A percentile compares a stretch with the other conserved stretches of the same genome.
phyloP scores from a whole-genome alignment of 2,888 invertebrate genomes.

The Ophioninae sp. region DNA sequence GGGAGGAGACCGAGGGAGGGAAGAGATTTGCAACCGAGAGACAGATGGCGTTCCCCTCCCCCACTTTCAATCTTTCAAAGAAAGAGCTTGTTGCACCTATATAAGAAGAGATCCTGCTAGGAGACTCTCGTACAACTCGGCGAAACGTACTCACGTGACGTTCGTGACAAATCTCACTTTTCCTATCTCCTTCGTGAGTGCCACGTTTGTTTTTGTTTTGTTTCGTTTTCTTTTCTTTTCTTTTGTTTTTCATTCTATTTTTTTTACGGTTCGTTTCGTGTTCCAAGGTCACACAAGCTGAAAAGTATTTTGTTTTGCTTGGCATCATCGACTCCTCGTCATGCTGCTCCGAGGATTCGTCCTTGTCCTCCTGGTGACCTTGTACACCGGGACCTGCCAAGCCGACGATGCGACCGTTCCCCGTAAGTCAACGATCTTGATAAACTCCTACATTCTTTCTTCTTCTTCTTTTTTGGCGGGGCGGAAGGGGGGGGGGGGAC shows the following conservation, averaged over 20 bases:
- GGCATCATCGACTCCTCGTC: background rate
- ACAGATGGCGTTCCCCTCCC: constrained; percentile 34
- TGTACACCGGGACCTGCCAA: constrained; percentile 50
- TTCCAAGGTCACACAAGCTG: constrained; percentile 10
- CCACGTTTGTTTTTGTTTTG: background rate
- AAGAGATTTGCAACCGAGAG: constrained; percentile 10
- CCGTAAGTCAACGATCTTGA: constrained; percentile 36
- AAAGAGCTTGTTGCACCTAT: constrained; percentile 58
- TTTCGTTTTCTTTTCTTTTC: no score
- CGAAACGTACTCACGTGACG: constrained; percentile 24
- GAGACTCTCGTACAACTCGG: constrained; percentile 40
- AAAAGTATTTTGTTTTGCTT: background rate
- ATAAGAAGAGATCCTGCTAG: constrained; percentile 58
- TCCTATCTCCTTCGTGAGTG: constrained; percentile 24
- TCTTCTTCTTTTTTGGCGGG: no score
- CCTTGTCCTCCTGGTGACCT: constrained; percentile 58
- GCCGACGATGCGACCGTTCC: constrained; percentile 41
- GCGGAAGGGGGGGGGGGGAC: no score
- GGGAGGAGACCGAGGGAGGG: constrained; percentile 13
- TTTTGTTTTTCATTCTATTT: no score
- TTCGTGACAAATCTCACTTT: constrained; percentile 1
- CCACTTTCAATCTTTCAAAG: constrained; percentile 34
- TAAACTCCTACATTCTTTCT: background rate
- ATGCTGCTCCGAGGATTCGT: constrained; percentile 57
- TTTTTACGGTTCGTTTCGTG: background rate